Percentiles rank a stretch among this genome's conserved stretches.
Evolutionary conservation across 2,888 invertebrate genomes (phyloP).

Genomic region (Hermodice carunculata): DNA sequence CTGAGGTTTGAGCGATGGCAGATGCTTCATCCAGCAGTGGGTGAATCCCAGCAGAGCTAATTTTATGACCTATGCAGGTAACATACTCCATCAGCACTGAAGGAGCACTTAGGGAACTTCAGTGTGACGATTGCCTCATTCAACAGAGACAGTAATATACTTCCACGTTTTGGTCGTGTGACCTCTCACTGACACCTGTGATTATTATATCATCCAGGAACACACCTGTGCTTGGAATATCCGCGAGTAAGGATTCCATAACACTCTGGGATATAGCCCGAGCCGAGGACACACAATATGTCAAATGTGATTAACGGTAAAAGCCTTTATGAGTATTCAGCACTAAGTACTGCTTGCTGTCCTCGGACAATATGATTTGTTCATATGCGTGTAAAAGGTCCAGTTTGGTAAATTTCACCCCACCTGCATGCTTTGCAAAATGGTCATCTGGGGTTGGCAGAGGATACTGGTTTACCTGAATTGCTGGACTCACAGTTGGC

Average conservation of each 20-base stretch:
- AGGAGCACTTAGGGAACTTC: not conserved
- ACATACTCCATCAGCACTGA: not conserved
- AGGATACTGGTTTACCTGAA: not conserved
- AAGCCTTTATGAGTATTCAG: constrained; percentile 6
- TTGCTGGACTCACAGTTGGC: not conserved
- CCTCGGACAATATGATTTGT: not conserved
- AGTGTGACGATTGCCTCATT: not conserved
- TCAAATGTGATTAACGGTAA: not conserved
- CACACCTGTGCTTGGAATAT: not conserved
- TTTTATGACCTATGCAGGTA: not conserved
- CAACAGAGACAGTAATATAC: not conserved
- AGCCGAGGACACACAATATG: constrained; percentile 3
- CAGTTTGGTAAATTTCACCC: not conserved
- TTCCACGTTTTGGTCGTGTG: not conserved
- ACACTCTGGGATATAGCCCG: constrained; percentile 8
- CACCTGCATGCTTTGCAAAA: not conserved
- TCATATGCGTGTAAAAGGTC: constrained; percentile 7
- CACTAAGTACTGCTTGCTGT: not conserved
- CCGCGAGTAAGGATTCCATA: constrained; percentile 1
- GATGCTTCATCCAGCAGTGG: not conserved
- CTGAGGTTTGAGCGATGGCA: not conserved
- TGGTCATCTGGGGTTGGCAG: constrained; percentile 6
- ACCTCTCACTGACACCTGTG: not conserved
- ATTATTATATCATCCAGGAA: constrained; percentile 5
- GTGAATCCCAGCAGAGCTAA: not conserved